phyloP scores from a whole-genome alignment of 2,797 vertebrate species.

The Pseudochirops cupreus region DNA sequence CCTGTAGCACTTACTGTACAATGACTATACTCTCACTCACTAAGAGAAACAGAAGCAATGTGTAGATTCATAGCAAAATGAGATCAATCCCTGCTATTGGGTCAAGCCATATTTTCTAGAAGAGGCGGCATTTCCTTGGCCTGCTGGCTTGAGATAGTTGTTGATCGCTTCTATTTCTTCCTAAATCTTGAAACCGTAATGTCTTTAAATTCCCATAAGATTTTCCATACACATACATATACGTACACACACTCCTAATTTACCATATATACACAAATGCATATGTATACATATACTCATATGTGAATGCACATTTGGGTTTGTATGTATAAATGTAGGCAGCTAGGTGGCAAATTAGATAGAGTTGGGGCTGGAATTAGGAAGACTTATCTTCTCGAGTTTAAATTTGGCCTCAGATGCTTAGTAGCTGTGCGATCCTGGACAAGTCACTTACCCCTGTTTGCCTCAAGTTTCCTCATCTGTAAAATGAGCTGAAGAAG shows the following conservation, averaged over 20 bases:
- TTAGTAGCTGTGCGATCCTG: too few relatives aligned
- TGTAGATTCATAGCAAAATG: background rate
- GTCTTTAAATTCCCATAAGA: background rate
- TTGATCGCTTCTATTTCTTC: too few relatives aligned
- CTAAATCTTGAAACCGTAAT: background rate
- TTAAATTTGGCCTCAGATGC: too few relatives aligned
- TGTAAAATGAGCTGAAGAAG: too few relatives aligned
- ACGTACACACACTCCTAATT: too few relatives aligned
- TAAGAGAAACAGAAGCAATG: background rate
- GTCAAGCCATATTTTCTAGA: background rate
- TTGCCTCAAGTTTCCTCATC: background rate
- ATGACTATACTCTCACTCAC: background rate
- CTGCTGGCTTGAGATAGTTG: too few relatives aligned
- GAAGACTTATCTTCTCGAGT: too few relatives aligned
- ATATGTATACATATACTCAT: background rate
- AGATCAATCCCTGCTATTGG: background rate
- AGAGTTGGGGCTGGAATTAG: too few relatives aligned
- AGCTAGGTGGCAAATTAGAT: too few relatives aligned
- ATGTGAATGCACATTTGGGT: too few relatives aligned
- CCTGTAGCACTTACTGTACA: background rate
- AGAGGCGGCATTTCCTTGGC: background rate
- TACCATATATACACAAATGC: background rate
- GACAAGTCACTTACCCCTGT: too few relatives aligned
- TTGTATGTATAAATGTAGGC: too few relatives aligned
- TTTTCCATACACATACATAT: background rate